phyloP scores from a whole-genome alignment of 2,113 vertebrate species.

The Ptilorrhoa leucosticta region DNA sequence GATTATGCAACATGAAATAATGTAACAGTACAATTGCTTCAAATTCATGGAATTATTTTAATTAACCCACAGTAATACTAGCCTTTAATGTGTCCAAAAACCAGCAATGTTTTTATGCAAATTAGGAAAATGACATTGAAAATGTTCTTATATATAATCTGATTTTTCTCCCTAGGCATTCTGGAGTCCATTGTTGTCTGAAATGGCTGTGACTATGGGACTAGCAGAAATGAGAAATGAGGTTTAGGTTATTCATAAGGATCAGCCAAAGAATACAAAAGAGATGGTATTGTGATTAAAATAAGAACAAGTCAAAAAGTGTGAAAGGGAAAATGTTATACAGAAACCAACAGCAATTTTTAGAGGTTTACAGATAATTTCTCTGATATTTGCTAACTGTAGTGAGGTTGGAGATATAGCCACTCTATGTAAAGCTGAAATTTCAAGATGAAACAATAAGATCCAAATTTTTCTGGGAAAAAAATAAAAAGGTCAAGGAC shows the following conservation, averaged over 20 bases:
- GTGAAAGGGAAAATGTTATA: not conserved
- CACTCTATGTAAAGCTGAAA: not conserved
- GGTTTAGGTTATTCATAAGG: not conserved
- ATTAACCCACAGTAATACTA: not conserved
- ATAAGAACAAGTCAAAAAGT: not conserved
- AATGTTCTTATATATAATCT: not conserved
- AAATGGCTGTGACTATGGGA: not conserved
- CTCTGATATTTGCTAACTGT: not conserved
- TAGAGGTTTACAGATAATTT: not conserved
- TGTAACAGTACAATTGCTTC: slow-evolving; percentile 9
- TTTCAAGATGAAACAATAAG: not conserved
- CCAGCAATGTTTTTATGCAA: not conserved
- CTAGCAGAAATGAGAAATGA: not conserved
- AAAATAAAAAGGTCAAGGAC: not conserved
- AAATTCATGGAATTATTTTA: slow-evolving; percentile 36
- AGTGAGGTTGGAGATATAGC: not conserved
- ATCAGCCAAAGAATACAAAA: not conserved
- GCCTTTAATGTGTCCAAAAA: not conserved
- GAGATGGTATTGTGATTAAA: not conserved
- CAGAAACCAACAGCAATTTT: not conserved
- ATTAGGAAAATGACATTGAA: not conserved
- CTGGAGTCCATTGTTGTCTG: not conserved
- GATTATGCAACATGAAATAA: slow-evolving; percentile 35
- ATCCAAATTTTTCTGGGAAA: not conserved
- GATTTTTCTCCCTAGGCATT: not conserved